Percentiles rank a stretch among this genome's conserved stretches.
These are phyloP conservation scores for Digitonthophagus gazella DNA, from an alignment of 2,888 invertebrate genomes.

Conservation along the genomic window DNA sequence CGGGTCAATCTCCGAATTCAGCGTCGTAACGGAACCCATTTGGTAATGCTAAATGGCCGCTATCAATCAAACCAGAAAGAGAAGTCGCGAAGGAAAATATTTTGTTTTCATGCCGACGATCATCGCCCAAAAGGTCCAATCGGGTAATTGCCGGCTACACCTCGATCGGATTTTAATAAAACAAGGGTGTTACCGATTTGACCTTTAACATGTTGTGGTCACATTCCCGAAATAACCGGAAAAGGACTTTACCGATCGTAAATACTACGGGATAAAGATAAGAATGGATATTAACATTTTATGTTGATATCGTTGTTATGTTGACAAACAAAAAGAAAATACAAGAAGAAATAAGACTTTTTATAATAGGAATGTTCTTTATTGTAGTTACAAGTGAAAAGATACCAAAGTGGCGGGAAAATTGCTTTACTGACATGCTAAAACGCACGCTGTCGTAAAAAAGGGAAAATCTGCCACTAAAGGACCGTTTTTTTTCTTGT, in stretches of 20 bases:
- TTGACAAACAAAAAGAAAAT: neutral
- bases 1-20: neutral
- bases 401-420: neutral
- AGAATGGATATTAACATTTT: neutral
- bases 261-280: neutral
- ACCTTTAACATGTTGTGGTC: neutral
- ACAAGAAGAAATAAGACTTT: neutral
- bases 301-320: too few relatives aligned
- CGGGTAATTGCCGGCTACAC: neutral
- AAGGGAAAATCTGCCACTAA: neutral
- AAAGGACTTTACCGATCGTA: neutral
- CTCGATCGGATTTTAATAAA: neutral
- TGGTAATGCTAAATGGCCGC: neutral
- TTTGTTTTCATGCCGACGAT: neutral
- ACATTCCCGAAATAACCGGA: neutral
- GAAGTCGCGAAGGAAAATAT: neutral
- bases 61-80: neutral
- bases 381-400: neutral
- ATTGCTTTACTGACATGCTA: neutral
- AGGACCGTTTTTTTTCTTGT: neutral
- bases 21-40: neutral
- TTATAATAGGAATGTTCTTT: neutral
- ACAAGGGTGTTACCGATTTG: neutral
- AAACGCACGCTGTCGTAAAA: neutral
- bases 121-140: neutral